phyloP scores from a whole-genome alignment of 2,888 invertebrate genomes.

The Conus canariensis region DNA sequence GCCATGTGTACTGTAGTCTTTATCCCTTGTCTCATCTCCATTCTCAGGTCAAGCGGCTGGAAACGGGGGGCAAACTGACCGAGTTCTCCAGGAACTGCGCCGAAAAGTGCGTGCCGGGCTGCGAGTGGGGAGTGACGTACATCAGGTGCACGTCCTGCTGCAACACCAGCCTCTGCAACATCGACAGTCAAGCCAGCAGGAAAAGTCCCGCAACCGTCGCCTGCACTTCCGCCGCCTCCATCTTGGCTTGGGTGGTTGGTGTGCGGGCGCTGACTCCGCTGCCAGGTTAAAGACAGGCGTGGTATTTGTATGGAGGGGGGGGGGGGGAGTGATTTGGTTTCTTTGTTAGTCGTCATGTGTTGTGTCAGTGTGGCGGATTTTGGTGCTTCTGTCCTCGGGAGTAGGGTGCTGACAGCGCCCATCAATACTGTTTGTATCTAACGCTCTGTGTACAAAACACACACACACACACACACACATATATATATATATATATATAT shows the following conservation, averaged over 20 bases:
- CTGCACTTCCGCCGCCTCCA: neutral
- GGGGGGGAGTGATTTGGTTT: neutral
- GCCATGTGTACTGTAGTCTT: too few relatives aligned
- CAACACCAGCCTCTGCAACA: slow-evolving; percentile 29
- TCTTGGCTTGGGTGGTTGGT: neutral
- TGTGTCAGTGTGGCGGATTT: too few relatives aligned
- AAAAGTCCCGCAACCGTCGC: neutral
- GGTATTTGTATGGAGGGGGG: too few relatives aligned
- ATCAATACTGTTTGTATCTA: too few relatives aligned
- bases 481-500: too few relatives aligned
- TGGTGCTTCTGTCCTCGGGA: too few relatives aligned
- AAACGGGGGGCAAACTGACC: slow-evolving; percentile 30
- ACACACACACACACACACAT: too few relatives aligned
- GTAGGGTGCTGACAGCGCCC: too few relatives aligned
- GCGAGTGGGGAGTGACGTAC: slow-evolving; percentile 16
- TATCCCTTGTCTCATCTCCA: too few relatives aligned
- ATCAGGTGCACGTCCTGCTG: slow-evolving; percentile 1
- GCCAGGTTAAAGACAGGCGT: too few relatives aligned
- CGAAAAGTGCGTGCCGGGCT: slow-evolving; percentile 42
- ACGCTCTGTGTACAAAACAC: too few relatives aligned
- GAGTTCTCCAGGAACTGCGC: slow-evolving; percentile 43
- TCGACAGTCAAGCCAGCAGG: neutral
- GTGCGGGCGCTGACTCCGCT: neutral
- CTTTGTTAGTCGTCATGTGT: neutral
- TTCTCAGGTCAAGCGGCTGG: slow-evolving; percentile 41